Evolutionary conservation across 2,888 invertebrate species (phyloP), one percentile per base, ranked within the genome.

Genomic region (Cataglyphis livida): DNA sequence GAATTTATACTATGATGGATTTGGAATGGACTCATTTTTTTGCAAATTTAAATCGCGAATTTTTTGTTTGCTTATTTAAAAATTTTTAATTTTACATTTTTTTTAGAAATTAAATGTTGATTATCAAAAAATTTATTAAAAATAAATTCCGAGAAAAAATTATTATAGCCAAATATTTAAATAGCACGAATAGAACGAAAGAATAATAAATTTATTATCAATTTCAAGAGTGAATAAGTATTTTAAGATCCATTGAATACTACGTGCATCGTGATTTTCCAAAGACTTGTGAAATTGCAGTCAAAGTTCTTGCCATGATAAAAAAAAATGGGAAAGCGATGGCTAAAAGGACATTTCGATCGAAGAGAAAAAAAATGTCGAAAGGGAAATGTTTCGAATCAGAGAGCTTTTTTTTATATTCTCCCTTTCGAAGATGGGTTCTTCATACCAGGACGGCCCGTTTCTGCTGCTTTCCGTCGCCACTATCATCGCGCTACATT

Each of bases 351-450:
- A 51, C 48, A 51, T 48, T 70, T 70, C 10, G 21, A 9, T 3
- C 7, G 38, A 61, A 76, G 78, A 38, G 78, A 65, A 78, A 78
- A 83, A 83, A 81, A 84, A 83, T 32, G 70, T 71, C 74, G 68
- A 75, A 78, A 84, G 82, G 76, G 59, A 83, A 86, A 86, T 84
- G 82, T 86, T 86, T 73, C 70, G 71, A 68, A 73, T 51, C 75
- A 51, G 84, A 76, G 68, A 64, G 57, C 12, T 59, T 84, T 28
- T 51, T 48, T 25, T 28, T 21, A 32, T 21, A 61, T 41, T n/a
- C 65, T 54, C 62, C n/a, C 54, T 64, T 21, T 54, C 35, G 21
- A 1, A 44, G 41, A 28, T 12, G 15, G 21, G 25, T 61, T 25
- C 18, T 59, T 38, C 38, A 21, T 51, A 6, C 18, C 6, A 18